Percentiles rank a stretch among this genome's conserved stretches.
Evolutionary conservation across 2,113 vertebrate species (phyloP).

Genomic region (Apaloderma vittatum): DNA sequence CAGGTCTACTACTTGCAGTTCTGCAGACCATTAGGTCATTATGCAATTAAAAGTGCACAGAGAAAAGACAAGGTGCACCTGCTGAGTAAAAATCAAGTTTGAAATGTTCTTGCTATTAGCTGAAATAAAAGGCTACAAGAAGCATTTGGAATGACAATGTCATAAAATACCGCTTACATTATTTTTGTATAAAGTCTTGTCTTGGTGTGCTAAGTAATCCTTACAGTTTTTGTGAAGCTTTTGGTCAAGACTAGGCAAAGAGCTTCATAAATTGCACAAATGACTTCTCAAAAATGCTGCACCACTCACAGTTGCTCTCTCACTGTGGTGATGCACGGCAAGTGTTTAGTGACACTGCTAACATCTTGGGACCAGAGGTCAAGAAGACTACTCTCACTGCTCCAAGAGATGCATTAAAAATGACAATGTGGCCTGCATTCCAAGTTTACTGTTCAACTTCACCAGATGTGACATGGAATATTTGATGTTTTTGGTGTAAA

Average conservation of each 20-base stretch:
- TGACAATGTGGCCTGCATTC: background rate
- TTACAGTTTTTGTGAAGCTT: background rate
- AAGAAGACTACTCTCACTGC: background rate
- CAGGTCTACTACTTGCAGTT: background rate
- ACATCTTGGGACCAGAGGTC: background rate
- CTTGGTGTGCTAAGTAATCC: background rate
- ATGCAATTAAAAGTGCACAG: background rate
- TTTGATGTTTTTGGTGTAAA: background rate
- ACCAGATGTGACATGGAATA: background rate
- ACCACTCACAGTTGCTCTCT: background rate
- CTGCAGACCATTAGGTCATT: background rate
- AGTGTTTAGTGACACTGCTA: background rate
- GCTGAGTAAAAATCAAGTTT: background rate
- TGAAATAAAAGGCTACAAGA: background rate
- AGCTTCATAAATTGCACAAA: background rate
- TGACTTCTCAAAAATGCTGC: background rate
- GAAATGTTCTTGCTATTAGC: background rate
- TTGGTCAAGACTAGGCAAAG: background rate
- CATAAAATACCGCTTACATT: background rate
- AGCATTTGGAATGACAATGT: background rate
- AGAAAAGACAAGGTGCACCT: background rate
- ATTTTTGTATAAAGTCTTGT: background rate
- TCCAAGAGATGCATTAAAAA: background rate
- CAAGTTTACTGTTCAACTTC: background rate
- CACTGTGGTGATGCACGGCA: background rate